Percentiles rank a stretch among this genome's conserved stretches.
Evolutionary conservation across 2,113 vertebrate species (phyloP).

Genomic region (Circaetus gallicus): DNA sequence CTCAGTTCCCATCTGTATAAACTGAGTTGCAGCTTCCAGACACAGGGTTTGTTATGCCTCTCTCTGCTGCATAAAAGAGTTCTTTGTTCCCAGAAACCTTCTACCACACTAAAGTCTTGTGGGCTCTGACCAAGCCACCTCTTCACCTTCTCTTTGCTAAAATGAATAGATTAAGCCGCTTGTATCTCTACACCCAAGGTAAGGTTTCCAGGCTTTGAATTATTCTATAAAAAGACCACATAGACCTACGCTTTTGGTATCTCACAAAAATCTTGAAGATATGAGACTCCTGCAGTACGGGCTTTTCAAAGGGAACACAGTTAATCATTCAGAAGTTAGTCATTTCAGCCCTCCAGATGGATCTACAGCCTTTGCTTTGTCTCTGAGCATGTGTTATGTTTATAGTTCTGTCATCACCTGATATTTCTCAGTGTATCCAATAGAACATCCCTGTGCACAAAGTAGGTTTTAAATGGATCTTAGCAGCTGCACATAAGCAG

Average conservation of each 20-base stretch:
- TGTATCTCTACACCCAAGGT: neutral
- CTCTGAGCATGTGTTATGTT: neutral
- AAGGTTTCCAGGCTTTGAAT: slow-evolving; percentile 5
- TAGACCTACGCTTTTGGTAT: neutral
- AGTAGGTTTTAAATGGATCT: neutral
- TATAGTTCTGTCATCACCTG: neutral
- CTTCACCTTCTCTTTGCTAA: neutral
- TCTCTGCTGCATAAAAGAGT: neutral
- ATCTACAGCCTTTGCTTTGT: neutral
- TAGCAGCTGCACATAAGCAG: neutral
- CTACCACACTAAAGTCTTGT: slow-evolving; percentile 23
- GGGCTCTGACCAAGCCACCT: slow-evolving; percentile 7
- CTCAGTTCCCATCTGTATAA: slow-evolving; percentile 59
- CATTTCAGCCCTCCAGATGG: neutral
- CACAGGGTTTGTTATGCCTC: slow-evolving; percentile 47
- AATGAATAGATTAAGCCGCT: neutral
- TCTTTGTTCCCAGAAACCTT: slow-evolving; percentile 50
- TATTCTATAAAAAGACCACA: neutral
- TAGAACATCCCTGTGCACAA: neutral
- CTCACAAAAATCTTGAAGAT: neutral
- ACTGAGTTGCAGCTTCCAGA: slow-evolving; percentile 23
- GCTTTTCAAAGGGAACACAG: neutral
- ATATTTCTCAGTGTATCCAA: neutral
- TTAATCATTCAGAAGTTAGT: neutral
- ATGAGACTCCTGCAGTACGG: neutral